These are phyloP conservation scores for Eciton burchellii DNA, from an alignment of 1,140 invertebrate species.

Conservation along the genomic window DNA sequence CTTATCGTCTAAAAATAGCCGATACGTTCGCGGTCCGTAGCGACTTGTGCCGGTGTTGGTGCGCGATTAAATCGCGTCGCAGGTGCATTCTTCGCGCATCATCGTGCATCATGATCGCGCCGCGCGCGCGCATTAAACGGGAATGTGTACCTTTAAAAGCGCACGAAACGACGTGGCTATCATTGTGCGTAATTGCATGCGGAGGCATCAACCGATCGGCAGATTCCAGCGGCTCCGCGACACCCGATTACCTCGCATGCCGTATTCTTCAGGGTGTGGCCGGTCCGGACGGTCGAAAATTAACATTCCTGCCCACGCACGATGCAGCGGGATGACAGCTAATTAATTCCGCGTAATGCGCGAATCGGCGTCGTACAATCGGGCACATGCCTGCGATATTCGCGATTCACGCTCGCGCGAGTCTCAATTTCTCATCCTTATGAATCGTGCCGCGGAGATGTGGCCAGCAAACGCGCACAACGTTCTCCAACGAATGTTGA, in stretches of 20 bases:
- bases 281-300: conserved; percentile 28
- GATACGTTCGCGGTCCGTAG: conserved; percentile 52
- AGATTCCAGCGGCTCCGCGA: conserved; percentile 68
- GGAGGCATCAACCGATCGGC: conserved; percentile 54
- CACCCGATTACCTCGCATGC: conserved; percentile 62
- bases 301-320: conserved; percentile 6
- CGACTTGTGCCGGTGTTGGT: conserved; percentile 15
- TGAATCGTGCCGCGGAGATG: neutral
- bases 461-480: neutral
- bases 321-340: neutral
- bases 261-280: conserved; percentile 64
- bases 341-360: conserved; percentile 9
- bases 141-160: conserved; percentile 71
- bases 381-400: conserved; percentile 57
- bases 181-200: conserved; percentile 64
- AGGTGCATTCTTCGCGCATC: conserved; percentile 70
- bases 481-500: neutral
- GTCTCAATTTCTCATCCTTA: neutral
- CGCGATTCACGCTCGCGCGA: neutral
- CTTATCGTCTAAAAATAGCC: conserved; percentile 61
- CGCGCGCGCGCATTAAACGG: conserved; percentile 65
- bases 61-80: conserved; percentile 70
- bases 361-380: conserved; percentile 60
- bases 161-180: conserved; percentile 61
- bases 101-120: conserved; percentile 61